Conservation (phyloP, 2,888 invertebrate species). For the Tenthredo amoena region DNA sequence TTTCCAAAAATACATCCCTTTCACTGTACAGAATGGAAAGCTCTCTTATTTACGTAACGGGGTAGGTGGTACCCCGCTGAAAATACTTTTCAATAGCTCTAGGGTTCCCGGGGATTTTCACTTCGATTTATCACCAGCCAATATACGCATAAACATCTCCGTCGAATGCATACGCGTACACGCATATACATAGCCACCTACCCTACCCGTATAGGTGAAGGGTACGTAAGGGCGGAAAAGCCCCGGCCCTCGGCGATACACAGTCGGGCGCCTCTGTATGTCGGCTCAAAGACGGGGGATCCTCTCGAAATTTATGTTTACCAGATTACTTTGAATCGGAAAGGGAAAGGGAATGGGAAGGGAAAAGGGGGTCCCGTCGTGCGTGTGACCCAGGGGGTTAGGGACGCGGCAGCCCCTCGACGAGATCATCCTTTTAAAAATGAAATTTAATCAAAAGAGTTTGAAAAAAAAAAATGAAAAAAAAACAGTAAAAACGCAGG, state of each 20-base stretch:
- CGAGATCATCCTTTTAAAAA: conserved; percentile 17
- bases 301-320: conserved; percentile 34
- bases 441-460: background rate
- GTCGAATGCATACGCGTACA: background rate
- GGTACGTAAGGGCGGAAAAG: background rate
- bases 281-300: conserved; percentile 28
- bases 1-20: background rate
- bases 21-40: conserved; percentile 1
- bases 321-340: conserved; percentile 32
- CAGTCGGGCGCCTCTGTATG: background rate
- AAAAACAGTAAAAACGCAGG: background rate
- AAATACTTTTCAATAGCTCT: conserved; percentile 22
- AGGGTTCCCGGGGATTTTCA: conserved; percentile 9
- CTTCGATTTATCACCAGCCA: conserved; percentile 41
- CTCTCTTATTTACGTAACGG: conserved; percentile 14
- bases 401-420: conserved; percentile 15
- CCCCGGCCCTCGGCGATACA: conserved; percentile 19
- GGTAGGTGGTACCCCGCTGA: background rate
- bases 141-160: conserved; percentile 11
- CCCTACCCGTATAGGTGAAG: no score
- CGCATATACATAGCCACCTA: background rate
- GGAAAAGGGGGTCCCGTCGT: background rate
- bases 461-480: background rate
- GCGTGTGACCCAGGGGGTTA: conserved; percentile 18
- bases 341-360: conserved; percentile 15